These are phyloP conservation scores for Mustela lutreola DNA, from an alignment of 2,113 vertebrate genomes.

Conservation along the genomic window DNA sequence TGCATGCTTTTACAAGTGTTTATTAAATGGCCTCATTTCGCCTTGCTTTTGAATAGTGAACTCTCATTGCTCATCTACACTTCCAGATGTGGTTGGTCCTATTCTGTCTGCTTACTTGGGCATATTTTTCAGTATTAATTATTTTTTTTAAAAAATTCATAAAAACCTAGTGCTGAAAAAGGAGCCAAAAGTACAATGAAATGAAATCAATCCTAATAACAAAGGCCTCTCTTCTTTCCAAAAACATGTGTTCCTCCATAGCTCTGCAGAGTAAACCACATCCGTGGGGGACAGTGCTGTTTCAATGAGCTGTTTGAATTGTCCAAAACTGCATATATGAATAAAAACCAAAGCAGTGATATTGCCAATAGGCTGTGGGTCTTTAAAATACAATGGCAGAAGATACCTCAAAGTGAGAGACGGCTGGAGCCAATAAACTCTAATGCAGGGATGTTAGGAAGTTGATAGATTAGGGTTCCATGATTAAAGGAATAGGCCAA, in stretches of 20 bases:
- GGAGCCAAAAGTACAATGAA: neutral
- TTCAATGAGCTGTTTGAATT: neutral
- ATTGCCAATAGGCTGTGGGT: neutral
- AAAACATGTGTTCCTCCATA: neutral
- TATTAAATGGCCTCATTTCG: neutral
- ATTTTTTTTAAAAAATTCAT: neutral
- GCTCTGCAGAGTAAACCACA: neutral
- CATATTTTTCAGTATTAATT: neutral
- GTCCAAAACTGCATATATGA: neutral
- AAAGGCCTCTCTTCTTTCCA: neutral
- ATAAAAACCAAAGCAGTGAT: neutral
- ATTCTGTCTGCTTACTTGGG: neutral
- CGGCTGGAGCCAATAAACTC: neutral
- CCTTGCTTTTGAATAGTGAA: neutral
- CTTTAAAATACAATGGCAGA: neutral
- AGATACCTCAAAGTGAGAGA: neutral
- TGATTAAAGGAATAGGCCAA: neutral
- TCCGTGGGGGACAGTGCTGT: neutral
- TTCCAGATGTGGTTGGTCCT: neutral
- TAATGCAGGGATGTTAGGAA: neutral
- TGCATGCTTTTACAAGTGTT: constrained; percentile 29
- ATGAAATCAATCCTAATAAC: neutral
- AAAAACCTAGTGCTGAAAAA: neutral
- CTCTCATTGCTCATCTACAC: neutral
- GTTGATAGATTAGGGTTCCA: neutral